Evolutionary conservation across 1,140 invertebrate genomes (phyloP).

Genomic region (Argopecten irradians): DNA sequence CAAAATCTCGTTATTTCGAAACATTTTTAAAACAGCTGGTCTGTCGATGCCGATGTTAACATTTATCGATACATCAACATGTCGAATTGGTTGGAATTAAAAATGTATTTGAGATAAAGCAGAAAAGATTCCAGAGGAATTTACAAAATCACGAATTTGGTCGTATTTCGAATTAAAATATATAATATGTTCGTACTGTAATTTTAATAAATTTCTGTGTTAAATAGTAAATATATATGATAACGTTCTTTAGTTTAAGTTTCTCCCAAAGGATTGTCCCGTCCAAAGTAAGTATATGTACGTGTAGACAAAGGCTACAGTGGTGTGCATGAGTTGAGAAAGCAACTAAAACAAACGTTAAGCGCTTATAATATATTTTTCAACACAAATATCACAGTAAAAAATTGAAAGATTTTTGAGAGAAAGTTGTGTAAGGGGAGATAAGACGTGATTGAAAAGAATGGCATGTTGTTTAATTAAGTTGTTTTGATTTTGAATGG

Average conservation of each 20-base stretch:
- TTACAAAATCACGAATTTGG: not conserved
- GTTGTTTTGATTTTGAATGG: not conserved
- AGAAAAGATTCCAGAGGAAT: not conserved
- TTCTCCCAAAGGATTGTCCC: not conserved
- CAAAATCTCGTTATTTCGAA: not conserved
- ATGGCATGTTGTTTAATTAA: not conserved
- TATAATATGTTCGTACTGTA: not conserved
- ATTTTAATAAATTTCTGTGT: not conserved
- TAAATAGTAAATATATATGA: slow-evolving; percentile 1
- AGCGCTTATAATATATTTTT: not conserved
- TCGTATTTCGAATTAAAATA: not conserved
- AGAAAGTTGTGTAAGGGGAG: not conserved
- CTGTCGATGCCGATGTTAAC: not conserved
- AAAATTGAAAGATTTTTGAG: too few relatives aligned
- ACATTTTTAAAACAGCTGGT: not conserved
- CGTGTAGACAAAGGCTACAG: not conserved
- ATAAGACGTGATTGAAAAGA: not conserved
- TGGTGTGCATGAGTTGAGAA: not conserved
- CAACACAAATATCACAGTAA: not conserved
- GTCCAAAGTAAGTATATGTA: not conserved
- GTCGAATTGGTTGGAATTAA: not conserved
- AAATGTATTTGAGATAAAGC: not conserved
- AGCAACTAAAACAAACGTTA: not conserved
- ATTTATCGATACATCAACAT: not conserved
- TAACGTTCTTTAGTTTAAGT: slow-evolving; percentile 13